Percentiles rank a stretch among this genome's conserved stretches.
These are phyloP conservation scores for Tetramorium bicarinatum DNA, from an alignment of 2,888 invertebrate species.

Conservation along the genomic window DNA sequence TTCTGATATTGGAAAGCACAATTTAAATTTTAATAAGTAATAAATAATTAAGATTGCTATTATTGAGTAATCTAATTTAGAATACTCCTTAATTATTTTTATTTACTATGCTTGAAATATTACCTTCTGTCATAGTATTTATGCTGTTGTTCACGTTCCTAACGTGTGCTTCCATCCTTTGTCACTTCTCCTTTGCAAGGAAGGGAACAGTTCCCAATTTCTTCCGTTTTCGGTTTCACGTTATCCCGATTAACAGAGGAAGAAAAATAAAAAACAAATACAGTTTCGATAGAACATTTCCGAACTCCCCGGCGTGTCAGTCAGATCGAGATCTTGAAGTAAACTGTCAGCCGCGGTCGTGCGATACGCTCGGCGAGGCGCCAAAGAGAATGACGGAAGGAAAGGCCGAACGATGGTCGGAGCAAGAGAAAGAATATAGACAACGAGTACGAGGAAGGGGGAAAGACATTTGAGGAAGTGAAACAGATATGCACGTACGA, in stretches of 20 bases:
- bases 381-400: slow-evolving; percentile 61
- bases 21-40: neutral
- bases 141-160: slow-evolving; percentile 51
- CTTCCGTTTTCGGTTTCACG: neutral
- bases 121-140: slow-evolving; percentile 60
- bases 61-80: neutral
- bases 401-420: neutral
- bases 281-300: neutral
- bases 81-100: neutral
- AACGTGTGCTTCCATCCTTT: slow-evolving; percentile 53
- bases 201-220: neutral
- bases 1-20: neutral
- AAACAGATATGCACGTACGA: slow-evolving; percentile 12
- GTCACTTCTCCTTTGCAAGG: neutral
- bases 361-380: slow-evolving; percentile 66
- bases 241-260: no score
- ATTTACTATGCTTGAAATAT: neutral
- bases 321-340: slow-evolving; percentile 76
- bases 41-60: no score
- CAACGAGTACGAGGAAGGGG: slow-evolving; percentile 53
- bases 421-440: slow-evolving; percentile 33
- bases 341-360: slow-evolving; percentile 76
- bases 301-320: slow-evolving; percentile 59
- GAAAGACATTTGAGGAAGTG: slow-evolving; percentile 48
- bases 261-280: neutral